Percentiles rank a stretch among this genome's conserved stretches.
These are phyloP conservation scores for Electrona antarctica DNA, from an alignment of 2,113 vertebrate genomes.

Conservation along the genomic window DNA sequence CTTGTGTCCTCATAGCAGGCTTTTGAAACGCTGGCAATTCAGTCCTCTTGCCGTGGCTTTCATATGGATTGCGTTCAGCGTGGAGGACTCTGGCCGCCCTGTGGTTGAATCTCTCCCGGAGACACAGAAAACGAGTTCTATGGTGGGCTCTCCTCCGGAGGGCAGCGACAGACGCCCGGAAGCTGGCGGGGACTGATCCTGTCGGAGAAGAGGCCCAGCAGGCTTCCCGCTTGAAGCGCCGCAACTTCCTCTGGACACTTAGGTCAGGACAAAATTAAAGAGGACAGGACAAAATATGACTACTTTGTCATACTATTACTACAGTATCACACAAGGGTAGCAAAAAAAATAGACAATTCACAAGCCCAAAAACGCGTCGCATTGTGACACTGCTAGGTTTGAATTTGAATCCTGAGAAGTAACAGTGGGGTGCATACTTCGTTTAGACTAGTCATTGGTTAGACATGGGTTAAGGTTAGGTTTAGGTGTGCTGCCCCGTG, in stretches of 20 bases:
- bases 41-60: background rate
- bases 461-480: no score
- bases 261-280: background rate
- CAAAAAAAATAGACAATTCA: no score
- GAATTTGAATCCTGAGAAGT: no score
- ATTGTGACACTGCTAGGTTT: no score
- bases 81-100: background rate
- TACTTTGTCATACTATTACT: no score
- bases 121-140: slow-evolving; percentile 8
- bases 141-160: slow-evolving; percentile 4
- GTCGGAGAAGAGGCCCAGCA: slow-evolving; percentile 39
- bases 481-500: no score
- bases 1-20: background rate
- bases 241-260: slow-evolving; percentile 70
- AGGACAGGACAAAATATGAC: no score
- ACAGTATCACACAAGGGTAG: no score
- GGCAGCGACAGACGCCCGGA: background rate
- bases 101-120: slow-evolving; percentile 18
- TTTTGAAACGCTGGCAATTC: background rate
- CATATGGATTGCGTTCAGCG: background rate
- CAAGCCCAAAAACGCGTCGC: no score
- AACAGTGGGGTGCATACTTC: no score
- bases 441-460: no score
- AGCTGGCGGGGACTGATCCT: slow-evolving; percentile 4
- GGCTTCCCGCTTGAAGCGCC: slow-evolving; percentile 48